These are phyloP conservation scores for Trematomus bernacchii DNA, from an alignment of 2,797 vertebrate species.

Conservation along the genomic window DNA sequence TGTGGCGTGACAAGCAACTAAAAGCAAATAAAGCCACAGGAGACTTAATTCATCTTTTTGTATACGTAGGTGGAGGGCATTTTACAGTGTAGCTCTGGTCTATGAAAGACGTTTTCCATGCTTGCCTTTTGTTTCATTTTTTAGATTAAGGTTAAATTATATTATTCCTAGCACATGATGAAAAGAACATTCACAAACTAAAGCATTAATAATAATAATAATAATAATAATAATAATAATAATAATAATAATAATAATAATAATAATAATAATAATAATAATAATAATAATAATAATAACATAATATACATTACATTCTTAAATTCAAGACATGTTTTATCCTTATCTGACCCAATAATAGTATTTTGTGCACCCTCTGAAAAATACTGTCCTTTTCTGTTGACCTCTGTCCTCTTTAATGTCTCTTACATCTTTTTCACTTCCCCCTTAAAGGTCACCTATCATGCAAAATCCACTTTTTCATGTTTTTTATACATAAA, in stretches of 20 bases:
- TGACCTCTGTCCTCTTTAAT: slow-evolving; percentile 33
- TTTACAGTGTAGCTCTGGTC: slow-evolving; percentile 12
- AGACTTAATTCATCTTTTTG: slow-evolving; percentile 45
- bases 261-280: too few relatives aligned
- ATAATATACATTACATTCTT: too few relatives aligned
- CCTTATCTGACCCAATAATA: slow-evolving; percentile 49
- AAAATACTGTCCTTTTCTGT: slow-evolving; percentile 27
- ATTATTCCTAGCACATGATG: too few relatives aligned
- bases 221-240: too few relatives aligned
- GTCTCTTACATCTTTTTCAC: slow-evolving; percentile 30
- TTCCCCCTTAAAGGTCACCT: slow-evolving; percentile 28
- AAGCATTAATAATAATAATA: too few relatives aligned
- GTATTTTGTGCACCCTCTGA: slow-evolving; percentile 54
- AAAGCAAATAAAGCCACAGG: slow-evolving; percentile 27
- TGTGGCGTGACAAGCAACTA: slow-evolving; percentile 40
- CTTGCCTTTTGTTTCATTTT: slow-evolving; percentile 20
- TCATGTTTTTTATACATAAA: too few relatives aligned
- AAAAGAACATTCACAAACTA: too few relatives aligned
- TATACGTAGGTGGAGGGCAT: slow-evolving; percentile 13
- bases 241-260: too few relatives aligned
- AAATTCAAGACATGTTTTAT: not conserved
- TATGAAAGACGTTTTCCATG: slow-evolving; percentile 13
- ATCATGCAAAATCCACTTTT: too few relatives aligned
- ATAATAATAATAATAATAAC: too few relatives aligned
- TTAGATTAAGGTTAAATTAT: too few relatives aligned